Base-by-base conservation (phyloP, 2,888 invertebrate genomes). In the Coremacera marginata region DNA sequence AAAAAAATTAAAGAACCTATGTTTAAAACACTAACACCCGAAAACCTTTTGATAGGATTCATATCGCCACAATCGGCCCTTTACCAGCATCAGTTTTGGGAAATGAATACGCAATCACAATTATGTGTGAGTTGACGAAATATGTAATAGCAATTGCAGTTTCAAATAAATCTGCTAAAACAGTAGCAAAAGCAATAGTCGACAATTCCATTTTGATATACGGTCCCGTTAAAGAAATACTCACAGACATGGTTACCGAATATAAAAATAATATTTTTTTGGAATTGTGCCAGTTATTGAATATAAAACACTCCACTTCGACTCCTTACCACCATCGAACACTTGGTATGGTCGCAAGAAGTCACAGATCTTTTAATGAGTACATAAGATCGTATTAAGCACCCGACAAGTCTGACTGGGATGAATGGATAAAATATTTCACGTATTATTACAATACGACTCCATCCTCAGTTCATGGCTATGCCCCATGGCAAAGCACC, bases 301-400 rank as follows among this genome's bases (percentile, higher is more conserved):
- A 55, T 9, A 31, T 71, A 31, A 34, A 71, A 11, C 31, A 55
- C 27, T 14, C 16, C 3, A 70, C 49, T 5, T 76, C 60, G 44
- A 74, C 74, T n/a, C 70, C 77, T 31, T 70, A 77, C 25, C 70
- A 77, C 25, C 73, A 77, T 34, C 52, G 68, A 60, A 62, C 73
- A 25, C 22, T 73, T 1, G 68, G 73, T 1, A 60, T 65, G 2
- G 68, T 73, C 16, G 77, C 72, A 19, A 27, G 77, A 60, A 49
- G 63, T 51, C 73, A 72, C 51, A 68, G 63, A 74, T 51, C 70
- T 0, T 55, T 70, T 8, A 77, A 76, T 7, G 71, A 76, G 16
- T 76, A 71, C 19, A 52, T 72, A 22, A 22, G 72, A 37, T 49
- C 71, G 27, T 71, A 63, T 19, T 14, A 71, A 8, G 71, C 72